Evolutionary conservation across 2,113 vertebrate genomes (phyloP), one percentile per base, ranked within the genome.

Genomic region (Hippopotamus amphibius): DNA sequence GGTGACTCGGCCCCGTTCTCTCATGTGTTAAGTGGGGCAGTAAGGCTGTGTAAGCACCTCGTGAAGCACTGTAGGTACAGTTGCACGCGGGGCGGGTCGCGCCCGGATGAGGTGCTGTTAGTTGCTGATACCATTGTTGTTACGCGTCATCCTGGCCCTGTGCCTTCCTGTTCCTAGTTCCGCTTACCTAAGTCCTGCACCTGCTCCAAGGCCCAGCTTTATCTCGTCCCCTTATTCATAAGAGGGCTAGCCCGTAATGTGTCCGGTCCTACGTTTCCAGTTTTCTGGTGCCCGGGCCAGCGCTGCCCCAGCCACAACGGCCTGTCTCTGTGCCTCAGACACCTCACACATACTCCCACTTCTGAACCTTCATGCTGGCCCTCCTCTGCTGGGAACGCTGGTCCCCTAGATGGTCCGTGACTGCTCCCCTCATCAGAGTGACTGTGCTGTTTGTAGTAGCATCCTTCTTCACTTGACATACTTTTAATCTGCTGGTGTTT

Each of bases 161-260:
- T 68, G 43, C 79, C 72, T 92, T 97, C 72, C 26, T 82, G 4
- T 77, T 74, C 48, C 5, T 37, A 55, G 14, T 96, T 96, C 61
- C 26, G 63, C 16, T 92, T 80, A 48, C 13, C n/a, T 85, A 81
- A 77, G 41, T 87, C 10, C 50, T 90, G 83, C 17, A 65, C 22
- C 55, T 88, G 22, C 21, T 96, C 74, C n/a, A 33, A 43, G 24
- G 33, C 17, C 65, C 48, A 8, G 21, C n/a, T 19, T 72, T 89
- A 57, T 55, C 53, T 50, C 9, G 6, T 93, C 55, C 74, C 68
- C n/a, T 14, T 21, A 50, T 66, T 71, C 68, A 5, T 53, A 63
- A 59, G 21, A 57, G 21, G 1, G 3, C 48, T 88, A 80, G 24
- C 30, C 16, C 21, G 3, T 30, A 19, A 2, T 53, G 19, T 16